phyloP scores from a whole-genome alignment of 2,888 invertebrate species.

The Megamerina dolium region DNA sequence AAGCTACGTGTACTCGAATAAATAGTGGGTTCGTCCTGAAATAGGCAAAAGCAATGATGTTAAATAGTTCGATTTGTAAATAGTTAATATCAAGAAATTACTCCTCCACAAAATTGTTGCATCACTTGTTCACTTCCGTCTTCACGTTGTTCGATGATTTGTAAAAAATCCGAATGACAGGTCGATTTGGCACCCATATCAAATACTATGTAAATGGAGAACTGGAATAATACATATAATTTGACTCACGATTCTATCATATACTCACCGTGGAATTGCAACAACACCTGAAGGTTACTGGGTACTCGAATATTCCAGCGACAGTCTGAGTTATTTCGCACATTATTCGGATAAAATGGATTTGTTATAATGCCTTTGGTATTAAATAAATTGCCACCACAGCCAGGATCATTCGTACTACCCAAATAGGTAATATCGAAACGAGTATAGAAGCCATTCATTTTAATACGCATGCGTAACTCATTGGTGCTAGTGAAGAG shows the following conservation, averaged over 20 bases:
- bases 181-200: slow-evolving; percentile 58
- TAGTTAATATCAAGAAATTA: too few species aligned
- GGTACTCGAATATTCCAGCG: slow-evolving; percentile 61
- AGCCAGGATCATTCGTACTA: slow-evolving; percentile 57
- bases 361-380: slow-evolving; percentile 61
- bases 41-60: too few species aligned
- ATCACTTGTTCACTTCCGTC: slow-evolving; percentile 34
- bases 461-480: slow-evolving; percentile 55
- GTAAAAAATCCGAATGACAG: slow-evolving; percentile 62
- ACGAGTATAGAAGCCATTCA: slow-evolving; percentile 28
- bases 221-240: too few species aligned
- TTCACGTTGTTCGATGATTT: slow-evolving; percentile 54
- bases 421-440: slow-evolving; percentile 60
- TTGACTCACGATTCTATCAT: too few species aligned
- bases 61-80: too few species aligned
- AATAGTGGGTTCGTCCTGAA: slow-evolving; percentile 53
- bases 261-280: slow-evolving; percentile 52
- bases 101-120: slow-evolving; percentile 52
- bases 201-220: slow-evolving; percentile 53
- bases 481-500: slow-evolving; percentile 66
- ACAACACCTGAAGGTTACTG: slow-evolving; percentile 50
- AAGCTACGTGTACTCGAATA: slow-evolving; percentile 54
- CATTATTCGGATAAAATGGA: slow-evolving; percentile 61
- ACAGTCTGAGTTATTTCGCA: slow-evolving; percentile 56
- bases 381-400: slow-evolving; percentile 62